Base-by-base conservation (phyloP, 2,888 invertebrate genomes). In the Cephus nigrinus region DNA sequence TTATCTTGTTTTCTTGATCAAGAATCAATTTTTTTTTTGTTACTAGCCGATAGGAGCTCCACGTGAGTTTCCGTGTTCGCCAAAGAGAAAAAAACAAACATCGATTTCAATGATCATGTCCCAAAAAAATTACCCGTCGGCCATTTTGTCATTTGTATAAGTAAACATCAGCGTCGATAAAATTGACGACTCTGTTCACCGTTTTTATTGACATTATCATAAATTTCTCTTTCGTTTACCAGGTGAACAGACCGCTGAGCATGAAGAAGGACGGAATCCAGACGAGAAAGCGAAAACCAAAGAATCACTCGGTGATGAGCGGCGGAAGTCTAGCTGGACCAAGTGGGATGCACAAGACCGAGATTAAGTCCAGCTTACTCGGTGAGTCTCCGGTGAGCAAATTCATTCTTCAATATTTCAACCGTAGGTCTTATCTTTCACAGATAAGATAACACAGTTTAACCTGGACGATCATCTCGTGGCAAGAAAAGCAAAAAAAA, bases 221-320 rank as follows among this genome's bases (percentile, higher is more conserved):
- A 11, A 30, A 30, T 12, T n/a, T 2, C 23, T 80, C 79, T 76
- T 68, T 79, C 77, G 78, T 80, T 79, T 90, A 90, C 82, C 93
- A 98, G 98, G 96, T 98, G 80, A 96, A 97, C 92, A 95, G 99
- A 84, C 99, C 99, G 76, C 93, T 97, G 86, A 97, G 98, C 86
- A 99, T 99, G 99, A 99, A 98, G 92, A 99, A 99, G 92, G 99
- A 99, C 85, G 98, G 98, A 74, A 99, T 99, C 89, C 99, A 99
- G 93, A 98, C 98, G 76, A 94, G 99, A 82, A 99, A 99, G 92
- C 94, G 99, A 81, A 98, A 99, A 90, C 97, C 97, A 73, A 97
- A 97, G 92, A 95, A 92, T 86, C 91, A 91, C 40, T 82, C 90
- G 11, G 87, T 81, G 9, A 86, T 91, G 72, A 81, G 86, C 32